Evolutionary conservation across 2,888 invertebrate species (phyloP).

Genomic region (Sphinx pinastri): DNA sequence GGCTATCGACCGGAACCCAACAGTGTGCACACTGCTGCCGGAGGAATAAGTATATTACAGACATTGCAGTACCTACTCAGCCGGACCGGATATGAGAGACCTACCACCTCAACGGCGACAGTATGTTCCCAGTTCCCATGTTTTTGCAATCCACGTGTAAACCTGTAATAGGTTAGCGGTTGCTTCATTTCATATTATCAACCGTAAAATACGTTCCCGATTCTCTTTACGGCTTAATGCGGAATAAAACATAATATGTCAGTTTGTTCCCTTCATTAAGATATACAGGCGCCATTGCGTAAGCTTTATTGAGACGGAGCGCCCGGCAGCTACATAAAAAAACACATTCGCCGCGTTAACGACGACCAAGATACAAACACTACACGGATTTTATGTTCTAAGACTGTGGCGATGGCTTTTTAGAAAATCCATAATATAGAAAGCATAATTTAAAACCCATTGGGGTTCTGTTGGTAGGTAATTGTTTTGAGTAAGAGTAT

Average conservation of each 20-base stretch:
- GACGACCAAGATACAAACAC: conserved; percentile 13
- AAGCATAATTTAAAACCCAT: no score
- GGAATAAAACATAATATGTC: conserved; percentile 36
- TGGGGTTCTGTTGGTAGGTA: no score
- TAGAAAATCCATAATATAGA: not conserved
- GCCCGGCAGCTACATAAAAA: conserved; percentile 21
- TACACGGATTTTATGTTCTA: conserved; percentile 6
- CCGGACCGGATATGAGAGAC: no score
- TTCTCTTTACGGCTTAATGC: conserved; percentile 35
- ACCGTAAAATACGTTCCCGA: not conserved
- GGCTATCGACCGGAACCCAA: no score
- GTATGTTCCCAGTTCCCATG: no score
- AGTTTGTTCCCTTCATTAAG: conserved; percentile 33
- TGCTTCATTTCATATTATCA: not conserved
- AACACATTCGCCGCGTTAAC: conserved; percentile 12
- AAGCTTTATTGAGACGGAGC: conserved; percentile 21
- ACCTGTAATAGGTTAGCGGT: no score
- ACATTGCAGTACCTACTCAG: no score
- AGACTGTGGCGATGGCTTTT: not conserved
- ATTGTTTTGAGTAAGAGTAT: no score
- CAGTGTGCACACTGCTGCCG: no score
- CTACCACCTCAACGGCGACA: no score
- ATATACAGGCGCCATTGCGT: conserved; percentile 17
- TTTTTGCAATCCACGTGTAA: no score
- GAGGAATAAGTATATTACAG: no score